Base-by-base conservation (phyloP, 2,113 vertebrate genomes). In the Larimichthys polyactis region DNA sequence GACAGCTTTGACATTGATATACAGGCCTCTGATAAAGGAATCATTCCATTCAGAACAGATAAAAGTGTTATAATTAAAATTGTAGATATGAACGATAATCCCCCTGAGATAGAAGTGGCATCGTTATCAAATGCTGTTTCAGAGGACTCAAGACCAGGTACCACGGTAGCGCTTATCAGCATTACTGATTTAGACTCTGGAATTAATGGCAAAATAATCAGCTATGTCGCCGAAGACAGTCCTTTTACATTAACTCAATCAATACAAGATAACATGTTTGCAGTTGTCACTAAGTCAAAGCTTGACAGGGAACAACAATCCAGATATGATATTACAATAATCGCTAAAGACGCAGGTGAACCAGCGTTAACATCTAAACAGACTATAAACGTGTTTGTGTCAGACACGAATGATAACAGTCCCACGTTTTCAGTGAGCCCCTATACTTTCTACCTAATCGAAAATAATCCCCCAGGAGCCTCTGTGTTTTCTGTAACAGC, bases 61-160 rank as follows among this genome's bases (percentile, higher is more conserved):
- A 91, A 92, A 73, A 92, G 86, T 62, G 91, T 94, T 3, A 86
- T 94, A 0, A 89, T 94, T 76, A 85, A 94, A 44, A 85, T 97
- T 65, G 3, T 84, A 68, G 95, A 97, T 66, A 74, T 87, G 54
- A 97, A 97, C 27, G 96, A 97, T 67, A 96, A 96, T 36, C 8
- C 72, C 3, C 95, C 95, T 0, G 91, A 91, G 20, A 84, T 96
- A 58, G 88, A 87, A 3, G 65, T 96, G 24, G 93, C 93, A 1
- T 95, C 94, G 0, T 1, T 95, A 5, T 95, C 93, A 1, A 91
- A 72, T 46, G 32, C 85, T 0, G 75, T 95, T 78, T 59, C 91
- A 8, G 95, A 95, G 40, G 86, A 94, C 68, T 84, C 92, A 1
- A 81, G 75, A 67, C 86, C 88, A 1, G 94, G 92, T n/a, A 95